Conservation (phyloP, 2,113 vertebrate genomes). For the Catharus fuscescens region DNA sequence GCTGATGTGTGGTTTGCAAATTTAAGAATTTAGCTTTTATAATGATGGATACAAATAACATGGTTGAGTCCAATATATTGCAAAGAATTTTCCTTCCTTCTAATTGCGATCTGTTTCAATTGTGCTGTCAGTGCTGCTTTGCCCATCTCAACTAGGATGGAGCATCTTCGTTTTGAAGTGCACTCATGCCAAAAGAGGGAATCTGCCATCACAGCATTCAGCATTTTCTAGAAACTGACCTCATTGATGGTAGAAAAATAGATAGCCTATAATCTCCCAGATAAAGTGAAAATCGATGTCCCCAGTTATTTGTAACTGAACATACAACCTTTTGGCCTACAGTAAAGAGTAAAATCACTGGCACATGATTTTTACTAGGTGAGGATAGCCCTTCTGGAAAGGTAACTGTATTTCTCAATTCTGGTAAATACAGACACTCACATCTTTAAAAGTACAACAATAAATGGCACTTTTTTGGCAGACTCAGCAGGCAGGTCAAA, state of each 20-base stretch:
- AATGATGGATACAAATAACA: neutral
- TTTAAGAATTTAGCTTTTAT: neutral
- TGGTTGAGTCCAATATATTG: neutral
- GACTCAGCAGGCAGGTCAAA: conserved; percentile 60
- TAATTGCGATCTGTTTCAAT: neutral
- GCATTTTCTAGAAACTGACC: neutral
- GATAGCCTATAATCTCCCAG: neutral
- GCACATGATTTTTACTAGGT: neutral
- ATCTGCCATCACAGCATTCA: neutral
- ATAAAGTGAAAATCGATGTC: neutral
- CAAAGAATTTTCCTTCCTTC: neutral
- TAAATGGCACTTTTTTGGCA: conserved; percentile 58
- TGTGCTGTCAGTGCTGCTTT: accelerated
- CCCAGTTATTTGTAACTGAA: neutral
- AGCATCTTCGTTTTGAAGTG: neutral
- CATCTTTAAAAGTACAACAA: conserved; percentile 12
- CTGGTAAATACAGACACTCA: conserved; percentile 15
- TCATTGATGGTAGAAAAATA: neutral
- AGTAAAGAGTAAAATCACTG: neutral
- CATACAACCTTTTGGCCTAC: neutral
- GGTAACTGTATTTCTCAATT: conserved; percentile 36
- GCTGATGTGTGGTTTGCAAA: neutral
- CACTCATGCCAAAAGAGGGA: neutral
- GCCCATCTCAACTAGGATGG: neutral
- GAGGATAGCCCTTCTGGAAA: conserved; percentile 5